Evolutionary conservation across 2,797 vertebrate genomes (phyloP), one percentile per base, ranked within the genome.

Genomic region (Ceyx erithaca): DNA sequence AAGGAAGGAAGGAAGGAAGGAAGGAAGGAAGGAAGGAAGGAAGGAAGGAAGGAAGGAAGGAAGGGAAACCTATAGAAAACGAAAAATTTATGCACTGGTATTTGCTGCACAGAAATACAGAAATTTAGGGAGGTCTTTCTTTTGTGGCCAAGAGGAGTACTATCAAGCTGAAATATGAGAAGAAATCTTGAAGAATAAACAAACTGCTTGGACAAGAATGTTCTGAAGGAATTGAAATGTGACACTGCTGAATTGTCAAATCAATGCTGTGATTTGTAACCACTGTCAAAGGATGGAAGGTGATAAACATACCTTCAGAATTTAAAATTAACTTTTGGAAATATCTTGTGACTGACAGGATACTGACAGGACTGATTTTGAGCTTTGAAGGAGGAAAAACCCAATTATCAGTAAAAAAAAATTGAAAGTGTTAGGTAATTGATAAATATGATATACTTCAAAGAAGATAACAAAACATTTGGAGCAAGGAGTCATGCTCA

Each of bases 241-340:
- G 46, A 75, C 35, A 51, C 26, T 84, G 48, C 43, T 70, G 48
- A 86, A 33, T 33, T 33, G 33, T 33, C 33, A 33, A 33, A 33
- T 33, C 33, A 33, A 52, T 69, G 18, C 6, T 75, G 48, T 79
- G 71, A 37, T 61, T 26, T 33, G 37, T 25, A 77, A 69, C 10
- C 9, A 25, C 22, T 72, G 68, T 37, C 46, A 88, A 57, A 69
- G 84, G 37, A 64, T 72, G 21, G 51, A 93, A 82, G 59, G 59
- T 85, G 68, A 48, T 13, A 81, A 87, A 75, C 7, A 40, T n/a
- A 33, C 12, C 23, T 82, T 52, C 59, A 85, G 64, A 76, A 23
- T 82, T 80, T 31, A 64, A 92, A 90, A 71, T 54, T n/a, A 81
- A 78, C 76, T 87, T 87, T 85, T 80, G 21, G 49, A 82, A 41